Conservation (phyloP, 2,113 vertebrate species). For the Oreamnos americanus region DNA sequence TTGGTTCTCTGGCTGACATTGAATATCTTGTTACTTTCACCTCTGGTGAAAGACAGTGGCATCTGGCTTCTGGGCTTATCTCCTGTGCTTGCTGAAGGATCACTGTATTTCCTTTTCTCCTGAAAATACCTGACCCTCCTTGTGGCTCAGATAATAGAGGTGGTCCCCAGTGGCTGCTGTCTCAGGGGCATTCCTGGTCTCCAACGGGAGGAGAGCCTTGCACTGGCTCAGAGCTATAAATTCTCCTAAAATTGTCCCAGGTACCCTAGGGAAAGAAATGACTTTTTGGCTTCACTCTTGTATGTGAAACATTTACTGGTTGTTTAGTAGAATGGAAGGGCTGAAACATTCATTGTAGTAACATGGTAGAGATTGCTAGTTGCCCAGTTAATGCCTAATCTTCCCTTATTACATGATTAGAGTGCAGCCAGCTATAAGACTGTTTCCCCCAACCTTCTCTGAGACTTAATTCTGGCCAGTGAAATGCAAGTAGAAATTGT, state of each 20-base stretch:
- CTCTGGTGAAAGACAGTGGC: neutral
- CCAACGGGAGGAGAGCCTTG: neutral
- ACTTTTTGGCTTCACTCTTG: neutral
- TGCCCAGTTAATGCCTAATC: neutral
- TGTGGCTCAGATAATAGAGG: neutral
- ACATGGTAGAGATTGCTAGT: neutral
- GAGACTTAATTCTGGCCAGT: neutral
- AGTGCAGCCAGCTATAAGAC: neutral
- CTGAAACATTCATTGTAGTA: neutral
- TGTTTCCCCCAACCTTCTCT: neutral
- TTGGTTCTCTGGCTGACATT: neutral
- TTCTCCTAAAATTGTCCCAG: neutral
- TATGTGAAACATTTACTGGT: neutral
- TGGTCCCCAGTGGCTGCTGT: neutral
- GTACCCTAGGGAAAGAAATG: neutral
- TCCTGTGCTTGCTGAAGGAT: neutral
- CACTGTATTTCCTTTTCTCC: neutral
- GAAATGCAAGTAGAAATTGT: neutral
- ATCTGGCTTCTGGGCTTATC: neutral
- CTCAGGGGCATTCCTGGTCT: neutral
- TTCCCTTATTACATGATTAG: neutral
- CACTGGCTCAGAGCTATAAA: neutral
- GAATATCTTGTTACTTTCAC: neutral
- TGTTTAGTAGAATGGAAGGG: neutral
- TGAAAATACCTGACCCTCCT: neutral